Conservation (phyloP, 2,888 invertebrate genomes). For the Lycocerus yunnanus region DNA sequence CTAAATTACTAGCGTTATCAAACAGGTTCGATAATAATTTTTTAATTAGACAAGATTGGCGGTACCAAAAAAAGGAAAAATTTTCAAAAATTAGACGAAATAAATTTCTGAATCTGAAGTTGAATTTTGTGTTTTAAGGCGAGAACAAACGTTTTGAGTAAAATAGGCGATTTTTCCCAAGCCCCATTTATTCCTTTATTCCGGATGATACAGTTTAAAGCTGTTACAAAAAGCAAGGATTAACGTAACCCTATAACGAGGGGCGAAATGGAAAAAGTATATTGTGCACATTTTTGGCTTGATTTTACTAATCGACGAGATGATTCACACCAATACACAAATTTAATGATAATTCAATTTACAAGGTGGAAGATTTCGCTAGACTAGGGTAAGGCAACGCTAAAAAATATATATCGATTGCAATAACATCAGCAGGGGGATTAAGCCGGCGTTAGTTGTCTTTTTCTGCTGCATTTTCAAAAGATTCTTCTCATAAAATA, state of each 20-base stretch:
- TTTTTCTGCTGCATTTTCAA: neutral
- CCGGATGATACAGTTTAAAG: neutral
- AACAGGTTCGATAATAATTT: neutral
- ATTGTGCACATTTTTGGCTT: neutral
- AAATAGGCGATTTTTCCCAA: neutral
- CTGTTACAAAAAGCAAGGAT: neutral
- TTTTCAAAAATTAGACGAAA: neutral
- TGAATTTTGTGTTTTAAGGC: no score
- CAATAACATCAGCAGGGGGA: neutral
- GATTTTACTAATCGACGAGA: neutral
- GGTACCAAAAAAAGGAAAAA: neutral
- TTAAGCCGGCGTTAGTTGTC: neutral
- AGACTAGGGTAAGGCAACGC: neutral
- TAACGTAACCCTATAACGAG: neutral
- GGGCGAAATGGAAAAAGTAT: neutral
- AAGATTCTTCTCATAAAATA: neutral
- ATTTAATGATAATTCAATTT: neutral
- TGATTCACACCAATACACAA: neutral
- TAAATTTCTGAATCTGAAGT: neutral
- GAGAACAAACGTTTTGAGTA: no score
- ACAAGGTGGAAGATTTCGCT: neutral
- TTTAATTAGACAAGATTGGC: neutral
- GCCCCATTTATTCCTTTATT: neutral
- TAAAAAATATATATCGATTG: neutral
- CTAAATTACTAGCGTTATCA: neutral